Base-by-base conservation (phyloP, 2,113 vertebrate genomes). In the Rhombomys opimus region DNA sequence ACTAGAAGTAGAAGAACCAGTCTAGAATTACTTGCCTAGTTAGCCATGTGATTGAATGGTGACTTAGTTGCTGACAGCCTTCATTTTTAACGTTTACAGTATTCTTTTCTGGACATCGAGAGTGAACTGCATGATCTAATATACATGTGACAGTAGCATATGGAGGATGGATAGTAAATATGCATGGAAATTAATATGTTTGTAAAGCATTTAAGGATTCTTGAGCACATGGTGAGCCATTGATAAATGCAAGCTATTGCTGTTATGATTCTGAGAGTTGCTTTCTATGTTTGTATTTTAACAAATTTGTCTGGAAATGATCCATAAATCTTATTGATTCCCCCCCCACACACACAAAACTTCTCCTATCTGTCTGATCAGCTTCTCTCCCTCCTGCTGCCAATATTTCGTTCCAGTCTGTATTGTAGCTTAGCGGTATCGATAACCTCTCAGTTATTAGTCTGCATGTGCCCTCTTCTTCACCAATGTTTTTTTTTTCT, bases 211-310 rank as follows among this genome's bases (percentile, higher is more conserved):
- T 73, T 95, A 91, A 38, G 22, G 25, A 65, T 32, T 78, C n/a
- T 93, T 72, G 61, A 91, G 65, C 50, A 84, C 35, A 32, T 89
- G 50, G 35, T 52, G 52, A 94, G 27, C 23, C 35, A 84, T 73
- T 63, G 35, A 52, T 96, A 91, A 95, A 32, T 68, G 61, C 75
- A 70, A 82, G 27, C 76, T 89, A 61, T 27, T 73, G 10, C 90
- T 85, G 38, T 91, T 87, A 35, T 54, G 86, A 59, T 68, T 94
- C 46, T 72, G 84, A 89, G 35, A 87, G 89, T 95, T 89, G 7
- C 35, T 68, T n/a, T 87, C 32, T 89, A 2, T 86, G 7, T 94
- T 91, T 87, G 10, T 87, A 10, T 92, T 93, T 93, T 96, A 70
- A 70, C 89, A 80, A 96, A 75, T 30, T 57, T 94, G 41, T 13